Evolutionary conservation across 2,888 invertebrate genomes (phyloP), one percentile per base, ranked within the genome.

Genomic region (Drosophila birchii): DNA sequence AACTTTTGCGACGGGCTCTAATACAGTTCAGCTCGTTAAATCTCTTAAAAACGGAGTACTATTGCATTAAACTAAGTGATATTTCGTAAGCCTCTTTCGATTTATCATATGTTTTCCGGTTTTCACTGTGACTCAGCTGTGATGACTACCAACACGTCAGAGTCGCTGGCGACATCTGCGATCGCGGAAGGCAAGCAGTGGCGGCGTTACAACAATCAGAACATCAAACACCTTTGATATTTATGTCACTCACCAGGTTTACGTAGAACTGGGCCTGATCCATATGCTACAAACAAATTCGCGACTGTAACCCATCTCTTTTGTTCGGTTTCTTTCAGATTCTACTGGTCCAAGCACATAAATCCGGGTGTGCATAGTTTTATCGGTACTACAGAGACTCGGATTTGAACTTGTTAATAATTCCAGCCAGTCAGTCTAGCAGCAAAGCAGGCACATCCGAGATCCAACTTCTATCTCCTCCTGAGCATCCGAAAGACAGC

Each of bases 341-440:
- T 88, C 69, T 79, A 73, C 72, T 59, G 71, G 71, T 81, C 73
- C 68, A 75, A 74, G 74, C 75, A 79, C 81, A 72, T 85, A 68
- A 76, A 73, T 76, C 70, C 75, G 71, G 71, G 77, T 79, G 71
- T 76, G 80, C 83, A 76, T 78, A 71, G 62, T 72, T 32, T 49
- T 32, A 77, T 60, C 62, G 79, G 72, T 70, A 67, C 57, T 75
- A 79, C 87, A 86, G 81, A 81, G 88, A 88, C 89, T 88, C 85
- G 85, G 85, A 86, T 86, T 89, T 80, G 84, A 86, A 81, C 78
- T 78, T 80, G 81, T 76, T 32, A 68, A 68, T 60, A 79, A 86
- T 81, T 84, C 71, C 76, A 81, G 66, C 53, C 62, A 63, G 53
- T 69, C 72, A 57, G 66, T 36, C 20, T 39, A 73, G 47, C 69